A percentile compares a stretch with the other conserved stretches of the same genome.
These are phyloP conservation scores for Creontiades dilutus DNA, from an alignment of 2,888 invertebrate species.

Conservation along the genomic window DNA sequence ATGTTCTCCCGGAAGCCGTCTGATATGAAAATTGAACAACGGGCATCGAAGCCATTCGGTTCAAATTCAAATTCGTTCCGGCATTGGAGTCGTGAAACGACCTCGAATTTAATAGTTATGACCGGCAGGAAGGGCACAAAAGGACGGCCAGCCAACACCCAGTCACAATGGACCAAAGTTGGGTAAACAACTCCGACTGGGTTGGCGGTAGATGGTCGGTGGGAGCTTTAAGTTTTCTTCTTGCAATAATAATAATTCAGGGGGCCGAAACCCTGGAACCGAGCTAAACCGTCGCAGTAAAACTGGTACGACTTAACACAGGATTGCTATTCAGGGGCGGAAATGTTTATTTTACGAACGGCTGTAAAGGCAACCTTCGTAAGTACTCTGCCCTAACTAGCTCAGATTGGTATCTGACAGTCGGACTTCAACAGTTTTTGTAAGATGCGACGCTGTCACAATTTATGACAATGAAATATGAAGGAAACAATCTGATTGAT, in stretches of 20 bases:
- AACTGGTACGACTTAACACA: too few species aligned
- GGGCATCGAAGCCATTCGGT: not conserved
- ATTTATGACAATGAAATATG: too few species aligned
- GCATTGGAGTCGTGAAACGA: not conserved
- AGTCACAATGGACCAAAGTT: conserved; percentile 6
- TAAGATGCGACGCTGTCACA: too few species aligned
- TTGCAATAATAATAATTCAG: conserved; percentile 18
- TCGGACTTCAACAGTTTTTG: too few species aligned
- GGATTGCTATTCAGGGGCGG: too few species aligned
- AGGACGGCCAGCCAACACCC: not conserved
- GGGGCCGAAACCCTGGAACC: not conserved
- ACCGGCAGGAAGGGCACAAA: not conserved
- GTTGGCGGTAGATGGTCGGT: not conserved
- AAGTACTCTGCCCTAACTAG: too few species aligned
- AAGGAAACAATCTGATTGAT: too few species aligned
- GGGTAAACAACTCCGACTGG: conserved; percentile 9
- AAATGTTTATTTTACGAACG: too few species aligned
- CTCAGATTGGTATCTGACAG: too few species aligned
- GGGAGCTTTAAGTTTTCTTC: not conserved
- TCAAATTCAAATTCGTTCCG: not conserved
- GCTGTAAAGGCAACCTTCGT: too few species aligned
- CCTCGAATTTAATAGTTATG: conserved; percentile 25
- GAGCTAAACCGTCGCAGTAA: too few species aligned
- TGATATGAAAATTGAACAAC: not conserved
- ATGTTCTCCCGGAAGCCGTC: not conserved